Base-by-base conservation (phyloP, 2,888 invertebrate genomes). In the Andrena flavipes region DNA sequence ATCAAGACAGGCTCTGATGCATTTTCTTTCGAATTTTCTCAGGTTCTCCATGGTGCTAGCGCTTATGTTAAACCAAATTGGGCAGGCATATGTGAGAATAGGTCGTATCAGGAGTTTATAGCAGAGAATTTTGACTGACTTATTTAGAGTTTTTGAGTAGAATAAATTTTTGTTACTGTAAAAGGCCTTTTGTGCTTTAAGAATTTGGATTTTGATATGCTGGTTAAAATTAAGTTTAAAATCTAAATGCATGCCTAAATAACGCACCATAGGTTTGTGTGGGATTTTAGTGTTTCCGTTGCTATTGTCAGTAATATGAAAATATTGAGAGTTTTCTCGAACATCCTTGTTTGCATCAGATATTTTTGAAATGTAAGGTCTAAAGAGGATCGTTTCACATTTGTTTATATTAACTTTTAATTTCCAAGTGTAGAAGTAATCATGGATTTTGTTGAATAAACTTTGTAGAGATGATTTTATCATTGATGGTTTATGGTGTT, bases 301-400 rank as follows among this genome's bases (percentile, higher is more conserved):
- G 3, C 29, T 5, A 7, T 59, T 48, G 0, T 1, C 23, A 8
- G 49, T 29, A n/a, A 72, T 8, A 0, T 2, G 8, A 8, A 73
- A 69, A 1, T 67, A 23, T 30, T 20, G 51, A 5, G 33, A n/a
- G 33, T 77, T 35, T n/a, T 42, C 65, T 1, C 42, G 23, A 16
- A 70, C 60, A 48, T 71, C 80, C 0, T 2, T 1, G 54, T 73
- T 73, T 6, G 69, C 69, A 2, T 65, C 4, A 0, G 51, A 63
- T 1, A 23, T 65, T 0, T 49, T 26, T 1, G 54, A 56, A 0
- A 76, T 33, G 2, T 48, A 30, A 6, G 59, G 64, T n/a, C 78
- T 48, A 4, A 81, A 79, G 6, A 80, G 16, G 0, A 76, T 80
- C 6, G 79, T 71, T 59, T 82, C 79, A 10, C 80, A 82, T 70